Conservation (phyloP, 2,888 invertebrate genomes). For the Drosophila melanosoma region DNA sequence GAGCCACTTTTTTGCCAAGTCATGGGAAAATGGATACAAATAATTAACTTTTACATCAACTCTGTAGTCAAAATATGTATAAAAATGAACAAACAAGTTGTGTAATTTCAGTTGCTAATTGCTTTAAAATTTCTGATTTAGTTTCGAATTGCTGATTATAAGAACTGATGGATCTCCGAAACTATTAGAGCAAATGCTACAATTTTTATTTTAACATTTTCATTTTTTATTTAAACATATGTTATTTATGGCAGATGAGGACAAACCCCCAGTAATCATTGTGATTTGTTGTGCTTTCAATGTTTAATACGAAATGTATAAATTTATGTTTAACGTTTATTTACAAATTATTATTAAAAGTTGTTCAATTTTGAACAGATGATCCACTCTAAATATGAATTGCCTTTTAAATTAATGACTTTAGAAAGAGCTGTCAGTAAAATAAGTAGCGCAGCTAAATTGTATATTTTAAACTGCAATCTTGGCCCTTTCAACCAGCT, state of each 20-base stretch:
- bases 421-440: slow-evolving; percentile 31
- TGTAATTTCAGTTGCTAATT: not conserved
- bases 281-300: too few relatives aligned
- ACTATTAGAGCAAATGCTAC: not conserved
- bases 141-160: not conserved
- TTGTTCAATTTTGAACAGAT: too few relatives aligned
- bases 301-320: too few relatives aligned
- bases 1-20: not conserved
- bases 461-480: slow-evolving; percentile 38
- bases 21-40: slow-evolving; percentile 6
- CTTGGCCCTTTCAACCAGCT: slow-evolving; percentile 49
- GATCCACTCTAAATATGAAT: not conserved
- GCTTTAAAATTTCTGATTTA: not conserved
- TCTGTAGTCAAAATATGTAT: not conserved
- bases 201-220: not conserved
- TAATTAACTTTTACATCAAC: slow-evolving; percentile 10
- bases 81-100: not conserved
- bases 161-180: not conserved
- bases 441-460: slow-evolving; percentile 17
- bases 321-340: too few relatives aligned
- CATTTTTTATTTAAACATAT: too few relatives aligned
- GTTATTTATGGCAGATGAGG: not conserved
- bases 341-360: too few relatives aligned
- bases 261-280: not conserved
- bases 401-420: slow-evolving; percentile 13